Base-by-base conservation (phyloP, 1,140 invertebrate genomes). In the Drosophila persimilis region DNA sequence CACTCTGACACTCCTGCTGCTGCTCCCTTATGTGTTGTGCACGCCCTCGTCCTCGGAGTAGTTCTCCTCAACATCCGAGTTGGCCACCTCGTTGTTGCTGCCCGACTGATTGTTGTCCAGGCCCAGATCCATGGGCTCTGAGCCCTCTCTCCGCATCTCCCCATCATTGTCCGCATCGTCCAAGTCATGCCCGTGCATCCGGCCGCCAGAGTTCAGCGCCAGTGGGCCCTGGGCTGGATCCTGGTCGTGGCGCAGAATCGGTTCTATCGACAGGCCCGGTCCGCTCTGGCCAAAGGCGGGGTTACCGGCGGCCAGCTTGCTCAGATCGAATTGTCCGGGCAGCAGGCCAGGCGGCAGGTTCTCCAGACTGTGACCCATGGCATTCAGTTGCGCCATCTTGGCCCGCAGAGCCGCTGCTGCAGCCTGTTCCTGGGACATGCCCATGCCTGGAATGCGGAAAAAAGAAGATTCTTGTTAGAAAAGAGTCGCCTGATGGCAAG, bases 371-470 rank as follows among this genome's bases (percentile, higher is more conserved):
- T 93, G 90, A 6, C 93, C 94, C 92, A 95, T 93, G 0, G 94
- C 94, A 77, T 93, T 95, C 84, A 95, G 92, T 60, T 96, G 95
- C 3, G 95, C 95, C 75, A 96, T 92, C 91, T 96, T 96, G 15
- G 94, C 94, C 71, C 94, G 94, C 72, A 94, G 92, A 2, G 94
- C 93, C 69, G 93, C 93, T 1, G 92, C 92, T 7, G 92, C 92
- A 8, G 92, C 92, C 57, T 94, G 93, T 26, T 94, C 93, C 26
- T 93, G 92, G 11, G 89, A 92, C 46, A 94, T 91, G 1, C 92
- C 92, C 90, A 93, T 92, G 54, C 92, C 90, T 80, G 75, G 50
- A 62, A 62, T 65, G 9, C 0, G 63, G 4, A 56, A 3, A 45
- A 11, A 13, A 1, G n/a, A 9, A n/a, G 2, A 31, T 9, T 11